Evolutionary conservation across 1,140 invertebrate genomes (phyloP).

Genomic region (Cotesia glomerata): DNA sequence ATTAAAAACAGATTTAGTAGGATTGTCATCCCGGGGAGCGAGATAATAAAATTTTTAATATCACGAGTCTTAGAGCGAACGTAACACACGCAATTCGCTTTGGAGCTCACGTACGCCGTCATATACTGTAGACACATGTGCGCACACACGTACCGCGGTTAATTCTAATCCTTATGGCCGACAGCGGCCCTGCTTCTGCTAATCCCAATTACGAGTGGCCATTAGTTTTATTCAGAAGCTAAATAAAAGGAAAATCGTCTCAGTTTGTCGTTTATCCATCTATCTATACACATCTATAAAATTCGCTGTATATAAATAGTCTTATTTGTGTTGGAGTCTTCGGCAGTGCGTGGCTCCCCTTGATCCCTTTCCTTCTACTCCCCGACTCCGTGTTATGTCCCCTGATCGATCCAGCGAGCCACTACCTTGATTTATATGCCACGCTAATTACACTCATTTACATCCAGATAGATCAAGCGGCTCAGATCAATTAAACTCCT

Average conservation of each 20-base stretch:
- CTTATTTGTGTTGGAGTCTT: not conserved
- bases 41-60: not conserved
- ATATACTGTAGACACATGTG: constrained; percentile 40
- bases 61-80: not conserved
- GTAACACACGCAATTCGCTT: constrained; percentile 19
- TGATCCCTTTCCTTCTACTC: not conserved
- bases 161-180: constrained; percentile 51
- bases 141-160: constrained; percentile 38
- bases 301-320: not conserved
- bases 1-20: too few species aligned
- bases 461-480: constrained; percentile 54
- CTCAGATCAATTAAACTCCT: constrained; percentile 43
- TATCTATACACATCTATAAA: not conserved
- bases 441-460: constrained; percentile 59
- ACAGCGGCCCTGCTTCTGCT: constrained; percentile 36
- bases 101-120: not conserved
- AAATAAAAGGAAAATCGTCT: constrained; percentile 51
- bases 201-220: constrained; percentile 59
- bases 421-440: constrained; percentile 56
- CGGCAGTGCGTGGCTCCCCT: not conserved
- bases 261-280: constrained; percentile 19
- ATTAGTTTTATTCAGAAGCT: constrained; percentile 58
- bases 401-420: constrained; percentile 45
- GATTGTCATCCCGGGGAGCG: too few species aligned
- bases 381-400: not conserved